Percentiles rank a stretch among this genome's conserved stretches.
phyloP scores from a whole-genome alignment of 2,888 invertebrate species.

The Acanthosepion lycidas region DNA sequence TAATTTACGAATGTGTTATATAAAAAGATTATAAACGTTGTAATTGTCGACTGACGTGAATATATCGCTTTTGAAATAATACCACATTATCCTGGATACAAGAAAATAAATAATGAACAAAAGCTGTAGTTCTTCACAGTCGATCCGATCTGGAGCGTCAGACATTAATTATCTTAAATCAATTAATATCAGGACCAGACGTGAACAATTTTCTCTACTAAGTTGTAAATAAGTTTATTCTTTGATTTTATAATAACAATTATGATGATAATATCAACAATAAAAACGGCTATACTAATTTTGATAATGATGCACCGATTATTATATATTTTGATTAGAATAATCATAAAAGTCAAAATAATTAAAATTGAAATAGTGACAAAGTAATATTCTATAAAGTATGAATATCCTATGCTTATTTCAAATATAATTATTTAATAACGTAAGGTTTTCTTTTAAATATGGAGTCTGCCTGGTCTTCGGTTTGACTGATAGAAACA shows the following conservation, averaged over 20 bases:
- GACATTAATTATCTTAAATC: conserved; percentile 33
- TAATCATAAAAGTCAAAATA: too few species aligned
- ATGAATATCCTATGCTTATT: too few species aligned
- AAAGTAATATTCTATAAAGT: too few species aligned
- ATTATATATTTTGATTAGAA: too few species aligned
- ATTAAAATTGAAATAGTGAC: too few species aligned
- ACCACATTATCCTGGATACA: background rate
- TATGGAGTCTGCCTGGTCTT: too few species aligned
- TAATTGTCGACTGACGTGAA: background rate
- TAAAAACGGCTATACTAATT: background rate
- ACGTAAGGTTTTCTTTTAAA: too few species aligned
- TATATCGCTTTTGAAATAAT: background rate
- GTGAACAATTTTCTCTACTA: conserved; percentile 33
- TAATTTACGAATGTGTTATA: background rate
- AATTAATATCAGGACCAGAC: background rate
- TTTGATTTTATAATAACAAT: background rate
- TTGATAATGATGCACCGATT: background rate
- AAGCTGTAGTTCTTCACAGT: background rate
- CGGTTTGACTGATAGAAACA: too few species aligned
- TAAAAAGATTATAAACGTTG: background rate
- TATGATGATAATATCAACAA: background rate
- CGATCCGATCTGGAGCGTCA: background rate
- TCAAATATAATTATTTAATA: too few species aligned
- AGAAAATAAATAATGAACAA: background rate
- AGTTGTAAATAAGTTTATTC: background rate